Conservation (phyloP, 2,113 vertebrate species). For the Cottus gobio region DNA sequence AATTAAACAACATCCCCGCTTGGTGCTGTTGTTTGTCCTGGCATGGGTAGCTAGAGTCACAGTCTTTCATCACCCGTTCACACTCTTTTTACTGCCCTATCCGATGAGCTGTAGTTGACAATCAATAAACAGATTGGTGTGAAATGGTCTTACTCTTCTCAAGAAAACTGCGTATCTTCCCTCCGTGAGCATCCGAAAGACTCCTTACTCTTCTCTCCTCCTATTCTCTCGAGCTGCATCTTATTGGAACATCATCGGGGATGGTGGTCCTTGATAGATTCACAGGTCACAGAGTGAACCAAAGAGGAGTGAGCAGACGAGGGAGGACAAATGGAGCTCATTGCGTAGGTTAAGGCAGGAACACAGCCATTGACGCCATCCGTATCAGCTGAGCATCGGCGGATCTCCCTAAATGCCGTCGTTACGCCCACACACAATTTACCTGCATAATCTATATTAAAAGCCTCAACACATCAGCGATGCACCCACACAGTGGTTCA, state of each 20-base stretch:
- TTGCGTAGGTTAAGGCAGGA: slow-evolving; percentile 30
- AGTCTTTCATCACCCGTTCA: slow-evolving; percentile 32
- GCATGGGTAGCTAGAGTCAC: slow-evolving; percentile 12
- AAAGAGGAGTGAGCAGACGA: slow-evolving; percentile 43
- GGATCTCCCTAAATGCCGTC: slow-evolving; percentile 49
- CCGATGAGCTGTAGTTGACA: slow-evolving; percentile 18
- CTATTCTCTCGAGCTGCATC: slow-evolving; percentile 51
- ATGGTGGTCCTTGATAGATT: slow-evolving; percentile 61
- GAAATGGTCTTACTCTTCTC: slow-evolving; percentile 27
- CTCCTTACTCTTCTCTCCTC: slow-evolving; percentile 11
- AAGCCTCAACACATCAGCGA: slow-evolving; percentile 17
- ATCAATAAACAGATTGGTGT: slow-evolving; percentile 51
- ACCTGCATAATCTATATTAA: slow-evolving; percentile 59
- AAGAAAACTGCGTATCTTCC: slow-evolving; percentile 13
- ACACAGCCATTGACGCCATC: slow-evolving; percentile 39
- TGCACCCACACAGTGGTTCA: slow-evolving; percentile 25
- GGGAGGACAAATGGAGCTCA: slow-evolving; percentile 53
- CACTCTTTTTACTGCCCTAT: slow-evolving; percentile 21
- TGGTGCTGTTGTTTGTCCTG: slow-evolving; percentile 14
- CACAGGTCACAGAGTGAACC: slow-evolving; percentile 37
- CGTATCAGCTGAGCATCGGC: slow-evolving; percentile 20
- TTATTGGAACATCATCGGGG: slow-evolving; percentile 44
- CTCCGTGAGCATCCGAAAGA: slow-evolving; percentile 9
- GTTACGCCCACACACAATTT: slow-evolving; percentile 49
- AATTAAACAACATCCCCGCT: slow-evolving; percentile 5